Percentiles rank a stretch among this genome's conserved stretches.
Evolutionary conservation across 2,113 vertebrate species (phyloP).

Genomic region (Upupa epops): DNA sequence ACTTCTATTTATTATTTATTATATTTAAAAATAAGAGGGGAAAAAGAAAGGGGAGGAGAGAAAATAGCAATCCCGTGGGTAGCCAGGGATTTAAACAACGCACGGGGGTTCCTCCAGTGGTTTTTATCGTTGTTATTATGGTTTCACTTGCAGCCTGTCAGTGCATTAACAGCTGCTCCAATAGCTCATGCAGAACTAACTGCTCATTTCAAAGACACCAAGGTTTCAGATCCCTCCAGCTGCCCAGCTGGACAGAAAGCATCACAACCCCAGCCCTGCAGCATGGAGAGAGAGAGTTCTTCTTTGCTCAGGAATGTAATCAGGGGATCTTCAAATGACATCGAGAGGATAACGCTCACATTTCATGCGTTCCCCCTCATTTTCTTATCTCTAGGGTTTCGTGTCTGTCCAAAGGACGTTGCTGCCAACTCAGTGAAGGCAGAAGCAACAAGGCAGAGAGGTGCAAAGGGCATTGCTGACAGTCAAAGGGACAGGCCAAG

Average conservation of each 20-base stretch:
- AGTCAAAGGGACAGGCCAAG: fast-evolving
- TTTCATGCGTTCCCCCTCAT: neutral
- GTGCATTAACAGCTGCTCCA: neutral
- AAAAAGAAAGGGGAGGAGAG: neutral
- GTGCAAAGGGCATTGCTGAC: fast-evolving
- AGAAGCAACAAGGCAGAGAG: neutral
- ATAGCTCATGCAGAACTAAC: neutral
- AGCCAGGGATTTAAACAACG: neutral
- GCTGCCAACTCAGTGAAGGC: neutral
- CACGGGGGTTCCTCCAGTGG: neutral
- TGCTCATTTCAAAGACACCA: neutral
- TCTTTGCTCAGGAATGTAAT: neutral
- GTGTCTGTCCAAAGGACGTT: neutral
- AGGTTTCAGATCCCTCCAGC: neutral
- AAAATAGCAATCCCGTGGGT: neutral
- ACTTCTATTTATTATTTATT: no score
- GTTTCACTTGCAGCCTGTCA: neutral
- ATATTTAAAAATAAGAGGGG: neutral
- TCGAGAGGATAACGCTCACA: neutral
- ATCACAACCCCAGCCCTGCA: neutral
- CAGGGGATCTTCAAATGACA: neutral
- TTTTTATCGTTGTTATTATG: neutral
- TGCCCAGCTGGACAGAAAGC: neutral
- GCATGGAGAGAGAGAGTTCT: neutral
- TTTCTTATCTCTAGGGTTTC: neutral